Conservation (phyloP, 2,888 invertebrate genomes). For the Blastobasis adustella region DNA sequence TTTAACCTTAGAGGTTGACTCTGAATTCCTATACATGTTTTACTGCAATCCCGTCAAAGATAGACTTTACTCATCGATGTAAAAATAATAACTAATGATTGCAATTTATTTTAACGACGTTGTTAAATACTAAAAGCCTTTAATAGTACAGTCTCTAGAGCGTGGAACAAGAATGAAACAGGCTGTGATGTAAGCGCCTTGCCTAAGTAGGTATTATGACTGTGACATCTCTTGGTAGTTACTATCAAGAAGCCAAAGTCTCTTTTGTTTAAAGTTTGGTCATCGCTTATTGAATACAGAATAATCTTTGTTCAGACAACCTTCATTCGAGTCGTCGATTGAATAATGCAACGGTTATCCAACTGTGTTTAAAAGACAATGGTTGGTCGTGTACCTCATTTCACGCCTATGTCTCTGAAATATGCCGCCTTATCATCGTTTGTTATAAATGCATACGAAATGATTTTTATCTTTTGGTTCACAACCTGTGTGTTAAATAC, state of each 20-base stretch:
- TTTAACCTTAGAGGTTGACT: no score
- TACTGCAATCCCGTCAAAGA: neutral
- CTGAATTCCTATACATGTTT: no score
- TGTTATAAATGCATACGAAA: conserved; percentile 1
- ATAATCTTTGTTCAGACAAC: conserved; percentile 19
- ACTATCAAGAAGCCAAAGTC: neutral
- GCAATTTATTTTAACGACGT: no score
- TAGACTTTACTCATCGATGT: neutral
- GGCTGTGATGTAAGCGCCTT: no score
- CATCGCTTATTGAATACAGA: conserved; percentile 20
- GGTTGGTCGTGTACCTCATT: conserved; percentile 2
- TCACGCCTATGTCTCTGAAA: conserved; percentile 6
- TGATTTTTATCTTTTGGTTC: neutral
- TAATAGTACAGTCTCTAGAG: no score
- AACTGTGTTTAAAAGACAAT: conserved; percentile 15
- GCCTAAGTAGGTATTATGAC: no score
- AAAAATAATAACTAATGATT: no score
- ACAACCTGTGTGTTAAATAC: neutral
- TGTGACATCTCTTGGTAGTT: neutral
- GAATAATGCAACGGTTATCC: conserved; percentile 26
- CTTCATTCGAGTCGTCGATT: conserved; percentile 19
- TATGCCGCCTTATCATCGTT: conserved; percentile 6
- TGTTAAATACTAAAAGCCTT: no score
- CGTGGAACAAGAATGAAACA: no score
- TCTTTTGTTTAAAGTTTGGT: conserved; percentile 1